Evolutionary conservation across 1,140 invertebrate species (phyloP).

Genomic region (Trichonephila inaurata): DNA sequence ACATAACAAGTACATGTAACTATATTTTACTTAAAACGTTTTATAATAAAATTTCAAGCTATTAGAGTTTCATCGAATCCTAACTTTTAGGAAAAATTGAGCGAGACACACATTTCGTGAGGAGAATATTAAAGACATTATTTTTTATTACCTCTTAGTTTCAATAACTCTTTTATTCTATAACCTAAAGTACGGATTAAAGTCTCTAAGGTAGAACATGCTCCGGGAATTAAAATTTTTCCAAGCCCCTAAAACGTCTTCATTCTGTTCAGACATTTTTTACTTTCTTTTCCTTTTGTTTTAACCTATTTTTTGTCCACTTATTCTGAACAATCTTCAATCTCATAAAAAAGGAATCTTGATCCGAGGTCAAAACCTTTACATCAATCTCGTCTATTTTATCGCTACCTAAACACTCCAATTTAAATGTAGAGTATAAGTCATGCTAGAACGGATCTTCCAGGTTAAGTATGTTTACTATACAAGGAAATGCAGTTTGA

Average conservation of each 20-base stretch:
- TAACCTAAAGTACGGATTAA: not conserved
- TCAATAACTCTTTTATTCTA: not conserved
- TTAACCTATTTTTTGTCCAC: constrained; percentile 21
- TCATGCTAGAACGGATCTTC: not conserved
- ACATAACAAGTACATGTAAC: too few relatives aligned
- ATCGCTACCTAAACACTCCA: constrained; percentile 37
- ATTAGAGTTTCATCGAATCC: not conserved
- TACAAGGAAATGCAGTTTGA: not conserved
- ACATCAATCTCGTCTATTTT: constrained; percentile 27
- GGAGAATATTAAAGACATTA: not conserved
- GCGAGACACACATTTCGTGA: not conserved
- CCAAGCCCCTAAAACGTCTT: constrained; percentile 1
- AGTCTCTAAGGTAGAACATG: not conserved
- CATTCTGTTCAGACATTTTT: not conserved
- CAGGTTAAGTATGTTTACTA: constrained; percentile 9
- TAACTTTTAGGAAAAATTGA: not conserved
- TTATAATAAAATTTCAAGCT: not conserved
- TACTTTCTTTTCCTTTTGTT: not conserved
- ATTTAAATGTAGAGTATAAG: constrained; percentile 4
- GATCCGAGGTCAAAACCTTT: constrained; percentile 1
- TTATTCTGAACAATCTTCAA: not conserved
- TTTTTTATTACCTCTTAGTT: constrained; percentile 11
- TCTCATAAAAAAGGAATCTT: not conserved
- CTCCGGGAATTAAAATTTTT: constrained; percentile 17
- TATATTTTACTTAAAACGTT: too few relatives aligned